phyloP scores from a whole-genome alignment of 64 coral and sea anemone species.

The Montipora efflorescens region DNA sequence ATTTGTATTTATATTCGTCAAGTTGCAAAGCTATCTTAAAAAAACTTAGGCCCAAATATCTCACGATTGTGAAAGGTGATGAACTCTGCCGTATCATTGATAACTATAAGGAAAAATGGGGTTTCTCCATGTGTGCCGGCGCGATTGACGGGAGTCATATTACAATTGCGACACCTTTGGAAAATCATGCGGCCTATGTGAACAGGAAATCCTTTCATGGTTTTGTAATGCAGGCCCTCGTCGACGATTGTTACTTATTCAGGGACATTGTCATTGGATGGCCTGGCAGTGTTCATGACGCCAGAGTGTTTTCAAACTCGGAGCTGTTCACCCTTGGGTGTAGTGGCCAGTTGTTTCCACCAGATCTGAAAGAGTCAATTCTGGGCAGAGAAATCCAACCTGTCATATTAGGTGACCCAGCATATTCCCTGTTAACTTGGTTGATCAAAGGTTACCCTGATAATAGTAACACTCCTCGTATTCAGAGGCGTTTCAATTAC shows the following conservation, averaged over 20 bases:
- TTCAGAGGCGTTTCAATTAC: not conserved
- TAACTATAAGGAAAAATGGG: conserved; percentile 18
- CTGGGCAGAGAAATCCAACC: not conserved
- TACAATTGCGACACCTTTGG: too few species aligned
- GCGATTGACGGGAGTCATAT: too few species aligned
- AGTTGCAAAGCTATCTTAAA: conserved; percentile 9
- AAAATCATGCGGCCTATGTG: too few species aligned
- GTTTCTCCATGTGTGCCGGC: not conserved
- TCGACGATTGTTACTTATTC: not conserved
- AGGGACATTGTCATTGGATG: conserved; percentile 22
- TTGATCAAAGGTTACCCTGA: conserved; percentile 39
- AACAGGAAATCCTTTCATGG: too few species aligned
- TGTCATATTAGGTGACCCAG: not conserved
- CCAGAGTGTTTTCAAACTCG: conserved; percentile 32
- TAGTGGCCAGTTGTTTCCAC: not conserved
- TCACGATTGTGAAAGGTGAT: conserved; percentile 29
- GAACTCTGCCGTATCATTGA: conserved; percentile 25
- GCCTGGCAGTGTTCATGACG: conserved; percentile 56
- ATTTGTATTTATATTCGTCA: conserved; percentile 7
- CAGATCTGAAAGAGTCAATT: not conserved
- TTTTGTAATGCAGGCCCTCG: too few species aligned
- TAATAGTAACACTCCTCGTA: not conserved
- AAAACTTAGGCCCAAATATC: not conserved
- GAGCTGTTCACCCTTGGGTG: not conserved
- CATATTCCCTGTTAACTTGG: conserved; percentile 6